Evolutionary conservation across 1,140 invertebrate genomes (phyloP).

Genomic region (Bursaphelenchus mucronatus): DNA sequence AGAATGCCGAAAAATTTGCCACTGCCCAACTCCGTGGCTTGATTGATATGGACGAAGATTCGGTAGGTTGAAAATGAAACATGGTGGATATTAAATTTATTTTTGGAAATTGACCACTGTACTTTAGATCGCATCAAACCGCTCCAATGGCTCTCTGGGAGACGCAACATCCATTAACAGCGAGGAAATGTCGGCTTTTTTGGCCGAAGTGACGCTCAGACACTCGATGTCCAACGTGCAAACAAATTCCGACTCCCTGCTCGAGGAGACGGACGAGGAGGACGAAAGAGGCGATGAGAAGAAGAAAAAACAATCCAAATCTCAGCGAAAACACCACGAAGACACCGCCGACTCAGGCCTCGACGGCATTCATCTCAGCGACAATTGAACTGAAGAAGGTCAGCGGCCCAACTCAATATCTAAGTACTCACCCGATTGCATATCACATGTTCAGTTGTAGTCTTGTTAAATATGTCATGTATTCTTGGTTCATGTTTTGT

Average conservation of each 20-base stretch:
- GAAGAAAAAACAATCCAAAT: too few relatives aligned
- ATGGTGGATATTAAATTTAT: constrained; percentile 7
- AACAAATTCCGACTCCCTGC: constrained; percentile 16
- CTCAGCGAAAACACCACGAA: too few relatives aligned
- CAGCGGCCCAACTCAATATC: too few relatives aligned
- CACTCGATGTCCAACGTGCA: constrained; percentile 6
- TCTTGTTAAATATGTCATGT: too few relatives aligned
- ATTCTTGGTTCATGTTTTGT: too few relatives aligned
- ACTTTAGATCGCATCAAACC: constrained; percentile 38
- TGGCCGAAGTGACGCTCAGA: constrained; percentile 49
- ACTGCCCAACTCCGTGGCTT: constrained; percentile 49
- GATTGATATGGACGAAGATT: constrained; percentile 56
- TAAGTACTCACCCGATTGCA: too few relatives aligned
- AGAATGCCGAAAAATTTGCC: constrained; percentile 59
- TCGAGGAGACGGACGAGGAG: constrained; percentile 23
- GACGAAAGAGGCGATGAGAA: neutral
- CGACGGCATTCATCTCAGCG: too few relatives aligned
- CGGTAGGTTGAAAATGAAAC: constrained; percentile 35
- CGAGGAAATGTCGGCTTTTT: constrained; percentile 57
- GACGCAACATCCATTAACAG: constrained; percentile 49
- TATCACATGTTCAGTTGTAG: too few relatives aligned
- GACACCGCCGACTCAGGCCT: too few relatives aligned
- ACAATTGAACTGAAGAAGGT: too few relatives aligned
- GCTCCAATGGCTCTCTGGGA: constrained; percentile 32
- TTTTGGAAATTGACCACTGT: too few relatives aligned